Evolutionary conservation across 2,113 vertebrate species (phyloP), one percentile per base, ranked within the genome.

Genomic region (Ophiodon elongatus): DNA sequence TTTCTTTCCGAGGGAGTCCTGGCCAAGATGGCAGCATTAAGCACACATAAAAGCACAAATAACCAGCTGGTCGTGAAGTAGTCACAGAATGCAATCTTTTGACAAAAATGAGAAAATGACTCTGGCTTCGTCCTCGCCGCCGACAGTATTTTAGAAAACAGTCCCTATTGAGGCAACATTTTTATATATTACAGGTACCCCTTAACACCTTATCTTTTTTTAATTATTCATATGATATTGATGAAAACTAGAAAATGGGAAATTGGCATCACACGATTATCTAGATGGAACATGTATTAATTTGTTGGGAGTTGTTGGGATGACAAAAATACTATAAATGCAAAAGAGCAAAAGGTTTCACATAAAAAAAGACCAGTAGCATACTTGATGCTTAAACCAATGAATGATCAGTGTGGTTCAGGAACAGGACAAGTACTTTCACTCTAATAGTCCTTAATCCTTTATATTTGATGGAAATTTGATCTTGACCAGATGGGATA

Each of bases 391-490:
- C 57, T 31, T 25, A 10, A 56, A 56, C 19, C 19, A 23, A 50
- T 50, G 6, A 52, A 52, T 23, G 8, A 52, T 52, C 47, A 52
- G 47, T 10, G 43, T 50, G 47, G 21, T 23, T 56, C 52, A 56
- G 52, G 23, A 56, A 25, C 4, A 56, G 52, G 4, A 56, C 8
- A 11, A 13, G n/a, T 25, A 25, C 52, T 50, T 21, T 21, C 17
- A 50, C 23, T 54, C 23, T n/a, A 54, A 54, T 11, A 0, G 23
- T 56, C n/a, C 54, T 56, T 56, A 25, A 25, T 56, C n/a, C n/a
- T 56, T 7, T 50, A 59, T 76, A 60, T 81, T 68, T 85, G 39
- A 68, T 66, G 35, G 70, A 73, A 64, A 84, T 69, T 54, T 73
- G 71, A 84, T 76, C 13, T 47, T 76, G 31, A 74, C 72, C 69